Conservation (phyloP, 2,113 vertebrate genomes). For the Nothoprocta perdicaria region DNA sequence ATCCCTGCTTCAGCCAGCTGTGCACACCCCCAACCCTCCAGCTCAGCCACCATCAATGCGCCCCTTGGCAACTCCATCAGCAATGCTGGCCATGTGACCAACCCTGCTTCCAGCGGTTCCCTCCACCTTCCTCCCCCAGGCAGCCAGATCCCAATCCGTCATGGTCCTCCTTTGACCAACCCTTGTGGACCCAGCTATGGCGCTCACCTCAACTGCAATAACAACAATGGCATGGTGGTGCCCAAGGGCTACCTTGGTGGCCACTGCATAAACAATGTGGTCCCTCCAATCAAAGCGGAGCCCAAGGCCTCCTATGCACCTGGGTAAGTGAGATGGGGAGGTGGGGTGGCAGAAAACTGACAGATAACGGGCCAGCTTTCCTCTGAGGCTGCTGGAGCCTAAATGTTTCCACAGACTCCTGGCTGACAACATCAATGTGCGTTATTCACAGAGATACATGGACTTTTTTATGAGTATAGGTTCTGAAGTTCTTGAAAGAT, state of each 20-base stretch:
- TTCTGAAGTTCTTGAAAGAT: neutral
- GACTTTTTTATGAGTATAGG: neutral
- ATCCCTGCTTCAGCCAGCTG: conserved; percentile 86
- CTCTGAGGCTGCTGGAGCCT: neutral
- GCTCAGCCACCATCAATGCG: conserved; percentile 13
- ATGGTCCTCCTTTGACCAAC: conserved; percentile 71
- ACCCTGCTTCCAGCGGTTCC: conserved; percentile 60
- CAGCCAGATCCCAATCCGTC: conserved; percentile 72
- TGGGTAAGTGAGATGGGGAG: conserved; percentile 82
- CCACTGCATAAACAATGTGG: conserved; percentile 79
- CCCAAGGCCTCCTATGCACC: conserved; percentile 93
- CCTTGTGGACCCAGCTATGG: conserved; percentile 69
- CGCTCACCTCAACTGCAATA: conserved; percentile 83
- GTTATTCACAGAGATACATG: accelerated
- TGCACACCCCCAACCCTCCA: conserved; percentile 76
- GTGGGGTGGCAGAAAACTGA: neutral
- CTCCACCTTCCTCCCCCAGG: conserved; percentile 73
- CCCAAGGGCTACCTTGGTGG: conserved; percentile 86
- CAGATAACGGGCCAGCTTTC: neutral
- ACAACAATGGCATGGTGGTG: conserved; percentile 81
- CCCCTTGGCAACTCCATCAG: conserved; percentile 37
- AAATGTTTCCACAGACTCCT: neutral
- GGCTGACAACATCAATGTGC: accelerated
- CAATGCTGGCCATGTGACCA: conserved; percentile 39
- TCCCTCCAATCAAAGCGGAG: conserved; percentile 90